These are phyloP conservation scores for Cinclus mexicanus DNA, from an alignment of 2,113 vertebrate genomes.

Conservation along the genomic window DNA sequence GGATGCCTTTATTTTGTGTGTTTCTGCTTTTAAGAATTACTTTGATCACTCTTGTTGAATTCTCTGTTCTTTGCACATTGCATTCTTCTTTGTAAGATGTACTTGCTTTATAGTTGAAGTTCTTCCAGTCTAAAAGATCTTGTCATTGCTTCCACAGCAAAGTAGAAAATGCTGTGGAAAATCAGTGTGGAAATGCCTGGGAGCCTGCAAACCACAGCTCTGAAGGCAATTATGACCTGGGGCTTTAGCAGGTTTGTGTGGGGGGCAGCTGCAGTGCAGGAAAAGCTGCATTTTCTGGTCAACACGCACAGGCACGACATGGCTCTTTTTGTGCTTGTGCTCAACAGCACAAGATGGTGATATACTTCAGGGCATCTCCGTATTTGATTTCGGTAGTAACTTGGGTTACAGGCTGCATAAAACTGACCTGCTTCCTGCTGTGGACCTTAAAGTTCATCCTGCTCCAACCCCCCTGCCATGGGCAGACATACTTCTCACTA, in stretches of 20 bases:
- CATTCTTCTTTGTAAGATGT: neutral
- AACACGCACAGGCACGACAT: fast-evolving
- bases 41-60: neutral
- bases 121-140: neutral
- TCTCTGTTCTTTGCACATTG: neutral
- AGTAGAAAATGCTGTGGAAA: neutral
- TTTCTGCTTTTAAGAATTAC: neutral
- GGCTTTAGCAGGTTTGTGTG: neutral
- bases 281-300: neutral
- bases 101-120: neutral
- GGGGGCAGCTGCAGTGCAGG: neutral
- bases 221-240: neutral
- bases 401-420: neutral
- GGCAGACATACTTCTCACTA: neutral
- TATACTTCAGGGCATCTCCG: neutral
- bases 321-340: neutral
- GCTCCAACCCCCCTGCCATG: fast-evolving
- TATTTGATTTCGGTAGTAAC: neutral
- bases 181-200: neutral
- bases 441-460: neutral
- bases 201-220: neutral
- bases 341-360: neutral
- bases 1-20: neutral
- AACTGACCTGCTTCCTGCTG: neutral
- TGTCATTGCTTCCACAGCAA: neutral